These are phyloP conservation scores for Pachyseris speciosa DNA, from an alignment of 64 coral and sea anemone genomes.

Conservation along the genomic window DNA sequence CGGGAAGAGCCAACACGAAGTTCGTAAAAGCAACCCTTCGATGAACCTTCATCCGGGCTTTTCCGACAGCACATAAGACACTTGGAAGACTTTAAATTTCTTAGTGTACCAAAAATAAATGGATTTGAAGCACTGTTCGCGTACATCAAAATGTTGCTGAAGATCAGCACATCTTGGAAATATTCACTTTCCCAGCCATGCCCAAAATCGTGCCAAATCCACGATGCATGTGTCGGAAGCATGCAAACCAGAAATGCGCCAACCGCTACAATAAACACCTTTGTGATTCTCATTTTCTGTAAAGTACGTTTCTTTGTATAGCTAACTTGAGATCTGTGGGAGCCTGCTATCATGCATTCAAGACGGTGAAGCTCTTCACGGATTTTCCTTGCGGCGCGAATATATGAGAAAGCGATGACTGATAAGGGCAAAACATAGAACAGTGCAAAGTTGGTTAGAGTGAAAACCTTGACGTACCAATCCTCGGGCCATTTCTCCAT, in stretches of 20 bases:
- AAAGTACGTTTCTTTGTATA: conserved; percentile 75
- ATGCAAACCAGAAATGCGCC: conserved; percentile 86
- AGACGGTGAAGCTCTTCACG: conserved; percentile 64
- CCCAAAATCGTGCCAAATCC: conserved; percentile 96
- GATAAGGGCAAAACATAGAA: conserved; percentile 87
- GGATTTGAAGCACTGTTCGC: conserved; percentile 89
- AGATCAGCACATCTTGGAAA: conserved; percentile 79
- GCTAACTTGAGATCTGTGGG: conserved; percentile 44
- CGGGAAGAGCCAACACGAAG: conserved; percentile 15
- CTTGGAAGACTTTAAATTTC: neutral
- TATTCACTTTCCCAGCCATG: conserved; percentile 32
- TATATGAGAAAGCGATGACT: conserved; percentile 79
- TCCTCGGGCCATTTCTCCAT: conserved; percentile 86
- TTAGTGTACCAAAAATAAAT: conserved; percentile 85
- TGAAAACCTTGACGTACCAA: conserved; percentile 88
- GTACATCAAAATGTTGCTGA: conserved; percentile 91
- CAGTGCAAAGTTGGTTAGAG: conserved; percentile 73
- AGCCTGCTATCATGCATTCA: conserved; percentile 26
- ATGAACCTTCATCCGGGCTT: neutral
- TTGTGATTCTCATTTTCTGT: conserved; percentile 86
- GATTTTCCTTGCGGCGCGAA: conserved; percentile 77
- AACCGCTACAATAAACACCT: conserved; percentile 89
- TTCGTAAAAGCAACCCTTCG: conserved; percentile 6
- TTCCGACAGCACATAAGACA: neutral
- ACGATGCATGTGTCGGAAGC: conserved; percentile 86